phyloP scores from a whole-genome alignment of 2,797 vertebrate genomes.

The Coregonus ussuriensis region DNA sequence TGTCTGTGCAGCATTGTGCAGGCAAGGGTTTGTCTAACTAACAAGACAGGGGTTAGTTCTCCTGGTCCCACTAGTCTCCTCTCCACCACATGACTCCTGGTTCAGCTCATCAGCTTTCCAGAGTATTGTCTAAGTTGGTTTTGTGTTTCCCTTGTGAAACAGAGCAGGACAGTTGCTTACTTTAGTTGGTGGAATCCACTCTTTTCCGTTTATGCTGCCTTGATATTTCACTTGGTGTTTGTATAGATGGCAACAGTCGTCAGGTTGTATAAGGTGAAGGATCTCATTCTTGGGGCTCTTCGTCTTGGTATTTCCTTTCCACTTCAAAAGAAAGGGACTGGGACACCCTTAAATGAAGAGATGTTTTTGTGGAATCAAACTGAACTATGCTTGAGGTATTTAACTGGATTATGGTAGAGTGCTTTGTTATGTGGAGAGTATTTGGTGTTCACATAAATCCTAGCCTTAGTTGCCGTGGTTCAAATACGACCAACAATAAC shows the following conservation, averaged over 20 bases:
- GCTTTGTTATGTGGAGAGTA: conserved; percentile 23
- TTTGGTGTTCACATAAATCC: conserved; percentile 26
- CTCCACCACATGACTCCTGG: conserved; percentile 36
- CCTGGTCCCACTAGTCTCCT: neutral
- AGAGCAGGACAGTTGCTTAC: conserved; percentile 57
- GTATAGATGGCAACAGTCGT: conserved; percentile 59
- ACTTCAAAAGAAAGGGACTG: conserved; percentile 24
- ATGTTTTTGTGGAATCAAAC: conserved; percentile 20
- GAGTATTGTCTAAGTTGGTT: conserved; percentile 38
- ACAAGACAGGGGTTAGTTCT: neutral
- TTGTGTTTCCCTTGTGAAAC: conserved; percentile 22
- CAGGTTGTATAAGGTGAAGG: conserved; percentile 49
- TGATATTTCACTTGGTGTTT: conserved; percentile 56
- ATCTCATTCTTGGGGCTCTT: conserved; percentile 1
- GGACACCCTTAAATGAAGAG: conserved; percentile 16
- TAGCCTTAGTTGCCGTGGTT: conserved; percentile 24
- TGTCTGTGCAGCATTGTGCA: neutral
- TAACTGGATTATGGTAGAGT: conserved; percentile 13
- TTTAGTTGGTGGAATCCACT: conserved; percentile 48
- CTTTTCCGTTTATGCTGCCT: conserved; percentile 58
- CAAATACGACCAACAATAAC: conserved; percentile 15
- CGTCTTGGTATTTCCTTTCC: conserved; percentile 24
- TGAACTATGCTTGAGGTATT: conserved; percentile 21
- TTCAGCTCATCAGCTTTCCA: conserved; percentile 4
- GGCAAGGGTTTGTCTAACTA: neutral